Evolutionary conservation across 2,113 vertebrate genomes (phyloP), one percentile per base, ranked within the genome.

Genomic region (Chamaetylas fuelleborni): DNA sequence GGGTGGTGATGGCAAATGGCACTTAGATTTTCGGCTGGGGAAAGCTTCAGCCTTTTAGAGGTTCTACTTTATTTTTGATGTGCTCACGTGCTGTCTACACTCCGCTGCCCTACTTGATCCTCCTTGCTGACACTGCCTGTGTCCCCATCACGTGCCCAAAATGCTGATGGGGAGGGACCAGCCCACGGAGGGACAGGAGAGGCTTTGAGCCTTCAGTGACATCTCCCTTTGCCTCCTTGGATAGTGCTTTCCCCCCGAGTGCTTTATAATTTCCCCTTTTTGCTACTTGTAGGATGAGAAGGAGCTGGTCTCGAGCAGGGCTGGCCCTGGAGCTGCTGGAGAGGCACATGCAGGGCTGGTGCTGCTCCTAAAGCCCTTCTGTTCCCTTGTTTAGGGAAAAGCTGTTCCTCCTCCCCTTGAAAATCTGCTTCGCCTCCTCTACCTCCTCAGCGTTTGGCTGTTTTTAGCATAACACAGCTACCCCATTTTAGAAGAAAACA

Each of bases 391-490:
- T 57, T 74, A 79, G 36, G 50, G 61, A 84, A 95, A 88, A 97
- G 76, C 92, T 87, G 57, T 76, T 95, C 61, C 53, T 76, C 60
- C 65, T 81, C 87, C 66, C 90, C 86, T 90, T 18, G 81, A 92
- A 88, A 92, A 93, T 51, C 89, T 87, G 94, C 66, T 96, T 91
- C 31, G 23, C 89, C 95, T 84, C 82, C 62, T 77, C 86, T 90
- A 42, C 72, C 88, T 80, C 84, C 93, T 86, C 94, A 86, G 8
- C 73, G 4, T 81, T 92, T 23, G 70, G 43, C 84, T 87, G 72
- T 43, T 91, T 93, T 94, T 86, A 82, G 87, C 86, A 34, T 20
- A 77, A 61, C 65, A 25, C n/a, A 42, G 66, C 77, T 40, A 91
- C 34, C 58, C 71, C 29, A 4, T 78, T 92, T 95, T 73, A 82